Conservation (phyloP, 2,888 invertebrate species). For the Apodemia duryi region DNA sequence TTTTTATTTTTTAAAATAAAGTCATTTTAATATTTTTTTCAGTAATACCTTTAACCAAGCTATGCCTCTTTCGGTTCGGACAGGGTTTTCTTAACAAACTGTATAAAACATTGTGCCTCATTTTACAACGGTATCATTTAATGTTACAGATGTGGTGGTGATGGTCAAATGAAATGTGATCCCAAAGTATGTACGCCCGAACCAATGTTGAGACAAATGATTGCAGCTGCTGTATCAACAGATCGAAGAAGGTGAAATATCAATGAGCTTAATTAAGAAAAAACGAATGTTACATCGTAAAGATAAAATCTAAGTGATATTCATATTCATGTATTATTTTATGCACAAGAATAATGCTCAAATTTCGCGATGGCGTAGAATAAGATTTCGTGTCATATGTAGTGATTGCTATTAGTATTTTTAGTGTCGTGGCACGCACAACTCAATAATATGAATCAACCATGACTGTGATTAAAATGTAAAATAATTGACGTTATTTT, state of each 20-base stretch:
- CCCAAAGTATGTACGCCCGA: slow-evolving; percentile 94
- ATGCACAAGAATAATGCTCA: slow-evolving; percentile 77
- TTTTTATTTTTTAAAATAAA: too few species aligned
- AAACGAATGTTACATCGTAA: slow-evolving; percentile 55
- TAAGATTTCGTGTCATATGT: slow-evolving; percentile 78
- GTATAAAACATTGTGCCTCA: too few species aligned
- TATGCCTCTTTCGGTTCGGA: too few species aligned
- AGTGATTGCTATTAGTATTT: slow-evolving; percentile 60
- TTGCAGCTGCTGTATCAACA: slow-evolving; percentile 88
- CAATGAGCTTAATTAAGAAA: slow-evolving; percentile 40
- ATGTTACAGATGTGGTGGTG: slow-evolving; percentile 89
- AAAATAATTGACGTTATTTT: slow-evolving; percentile 60
- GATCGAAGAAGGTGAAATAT: slow-evolving; percentile 84
- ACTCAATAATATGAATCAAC: slow-evolving; percentile 56
- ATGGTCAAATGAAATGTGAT: slow-evolving; percentile 97
- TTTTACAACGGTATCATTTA: slow-evolving; percentile 17
- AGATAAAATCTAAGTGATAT: slow-evolving; percentile 56
- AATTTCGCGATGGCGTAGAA: slow-evolving; percentile 72
- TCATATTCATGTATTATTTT: slow-evolving; percentile 57
- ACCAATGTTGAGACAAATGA: slow-evolving; percentile 94
- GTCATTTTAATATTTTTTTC: too few species aligned
- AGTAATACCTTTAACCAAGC: too few species aligned
- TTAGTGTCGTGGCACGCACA: slow-evolving; percentile 68
- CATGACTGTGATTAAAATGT: slow-evolving; percentile 74
- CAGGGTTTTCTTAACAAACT: too few species aligned